phyloP scores from a whole-genome alignment of 2,888 invertebrate species.

The Chydorus sphaericus region DNA sequence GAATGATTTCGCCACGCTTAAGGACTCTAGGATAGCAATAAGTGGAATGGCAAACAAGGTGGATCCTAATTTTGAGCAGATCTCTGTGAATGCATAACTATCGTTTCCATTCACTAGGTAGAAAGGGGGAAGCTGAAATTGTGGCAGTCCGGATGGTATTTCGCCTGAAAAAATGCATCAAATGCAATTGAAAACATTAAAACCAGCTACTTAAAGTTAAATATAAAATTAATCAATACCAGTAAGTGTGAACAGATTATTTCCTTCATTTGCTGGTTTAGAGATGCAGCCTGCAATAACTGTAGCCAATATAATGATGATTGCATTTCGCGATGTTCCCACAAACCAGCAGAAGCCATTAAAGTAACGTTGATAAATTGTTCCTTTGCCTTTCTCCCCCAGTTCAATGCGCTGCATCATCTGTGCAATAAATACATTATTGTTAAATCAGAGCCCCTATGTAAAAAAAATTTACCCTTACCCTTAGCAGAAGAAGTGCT shows the following conservation, averaged over 20 bases:
- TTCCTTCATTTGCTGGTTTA: slow-evolving; percentile 24
- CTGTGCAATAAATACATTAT: too few relatives aligned
- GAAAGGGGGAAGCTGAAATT: slow-evolving; percentile 6
- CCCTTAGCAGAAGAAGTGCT: slow-evolving; percentile 56
- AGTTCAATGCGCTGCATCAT: background rate
- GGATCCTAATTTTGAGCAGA: slow-evolving; percentile 57
- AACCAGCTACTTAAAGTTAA: slow-evolving; percentile 11
- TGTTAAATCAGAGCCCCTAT: too few relatives aligned
- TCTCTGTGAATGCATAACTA: slow-evolving; percentile 37
- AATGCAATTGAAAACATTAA: slow-evolving; percentile 17
- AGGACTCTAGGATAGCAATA: slow-evolving; percentile 79
- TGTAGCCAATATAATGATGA: slow-evolving; percentile 55
- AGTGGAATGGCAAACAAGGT: slow-evolving; percentile 75
- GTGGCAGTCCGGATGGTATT: slow-evolving; percentile 10
- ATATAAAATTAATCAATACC: slow-evolving; percentile 28
- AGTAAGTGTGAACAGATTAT: slow-evolving; percentile 42
- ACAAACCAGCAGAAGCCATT: slow-evolving; percentile 55
- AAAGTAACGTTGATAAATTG: slow-evolving; percentile 23
- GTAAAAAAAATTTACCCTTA: slow-evolving; percentile 31
- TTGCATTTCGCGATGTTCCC: slow-evolving; percentile 58
- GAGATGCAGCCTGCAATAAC: slow-evolving; percentile 44
- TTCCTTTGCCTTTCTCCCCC: background rate
- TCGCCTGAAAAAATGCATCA: slow-evolving; percentile 15
- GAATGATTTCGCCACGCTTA: slow-evolving; percentile 91
- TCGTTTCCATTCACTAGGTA: background rate